phyloP scores from a whole-genome alignment of 2,888 invertebrate species.

The Tipula confusa region DNA sequence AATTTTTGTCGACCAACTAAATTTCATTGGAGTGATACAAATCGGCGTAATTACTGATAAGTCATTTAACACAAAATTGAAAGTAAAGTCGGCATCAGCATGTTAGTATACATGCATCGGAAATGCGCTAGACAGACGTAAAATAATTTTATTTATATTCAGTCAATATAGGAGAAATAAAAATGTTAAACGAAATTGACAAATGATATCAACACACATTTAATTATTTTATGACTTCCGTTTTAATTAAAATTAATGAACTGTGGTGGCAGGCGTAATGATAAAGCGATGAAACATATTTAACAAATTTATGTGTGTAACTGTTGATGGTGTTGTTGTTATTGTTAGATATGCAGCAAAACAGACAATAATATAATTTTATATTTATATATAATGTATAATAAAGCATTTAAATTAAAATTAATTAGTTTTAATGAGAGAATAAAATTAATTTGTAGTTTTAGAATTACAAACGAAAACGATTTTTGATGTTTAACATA shows the following conservation, averaged over 20 bases:
- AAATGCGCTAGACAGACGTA: not conserved
- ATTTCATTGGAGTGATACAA: not conserved
- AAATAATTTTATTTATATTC: not conserved
- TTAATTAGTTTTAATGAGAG: conserved; percentile 20
- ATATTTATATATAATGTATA: not conserved
- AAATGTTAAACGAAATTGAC: not conserved
- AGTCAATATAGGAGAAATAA: not conserved
- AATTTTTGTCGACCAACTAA: not conserved
- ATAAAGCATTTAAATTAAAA: conserved; percentile 20
- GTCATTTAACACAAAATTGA: too few species aligned
- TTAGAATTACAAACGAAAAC: not conserved
- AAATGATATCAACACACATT: conserved; percentile 5
- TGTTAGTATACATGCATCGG: not conserved
- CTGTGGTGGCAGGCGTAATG: conserved; percentile 9
- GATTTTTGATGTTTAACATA: not conserved
- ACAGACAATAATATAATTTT: not conserved
- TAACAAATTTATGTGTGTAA: not conserved
- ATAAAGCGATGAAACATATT: not conserved
- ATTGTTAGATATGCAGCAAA: not conserved
- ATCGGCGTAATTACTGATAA: not conserved
- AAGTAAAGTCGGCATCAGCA: not conserved
- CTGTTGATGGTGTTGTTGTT: not conserved
- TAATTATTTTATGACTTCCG: conserved; percentile 25
- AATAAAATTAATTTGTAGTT: not conserved
- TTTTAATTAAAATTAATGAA: conserved; percentile 12